phyloP scores from a whole-genome alignment of 2,113 vertebrate species.

The Sapayoa aenigma region DNA sequence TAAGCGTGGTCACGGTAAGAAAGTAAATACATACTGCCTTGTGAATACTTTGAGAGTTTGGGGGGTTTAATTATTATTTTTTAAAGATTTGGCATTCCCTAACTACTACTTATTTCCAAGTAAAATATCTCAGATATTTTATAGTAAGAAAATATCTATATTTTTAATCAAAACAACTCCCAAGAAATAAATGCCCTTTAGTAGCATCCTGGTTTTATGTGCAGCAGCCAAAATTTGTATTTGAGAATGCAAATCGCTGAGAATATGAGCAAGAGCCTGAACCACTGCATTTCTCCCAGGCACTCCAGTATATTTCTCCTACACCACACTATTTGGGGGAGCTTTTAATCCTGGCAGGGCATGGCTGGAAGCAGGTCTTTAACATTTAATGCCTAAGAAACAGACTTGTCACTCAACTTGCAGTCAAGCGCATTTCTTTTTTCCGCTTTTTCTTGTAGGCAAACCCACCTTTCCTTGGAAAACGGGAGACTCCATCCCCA shows the following conservation, averaged over 20 bases:
- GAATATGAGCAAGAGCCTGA: background rate
- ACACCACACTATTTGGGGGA: background rate
- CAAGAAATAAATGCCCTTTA: background rate
- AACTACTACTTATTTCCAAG: slow-evolving; percentile 1
- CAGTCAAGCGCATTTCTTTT: background rate
- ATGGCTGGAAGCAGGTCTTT: background rate
- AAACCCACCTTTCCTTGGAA: background rate
- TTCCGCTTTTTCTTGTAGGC: background rate
- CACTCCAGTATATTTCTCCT: background rate
- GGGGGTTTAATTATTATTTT: background rate
- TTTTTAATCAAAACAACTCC: background rate
- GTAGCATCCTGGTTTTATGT: background rate
- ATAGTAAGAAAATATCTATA: background rate
- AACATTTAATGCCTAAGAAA: slow-evolving; percentile 12
- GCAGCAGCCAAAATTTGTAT: background rate
- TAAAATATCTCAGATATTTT: background rate
- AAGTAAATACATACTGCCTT: background rate
- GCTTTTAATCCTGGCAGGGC: slow-evolving; percentile 1
- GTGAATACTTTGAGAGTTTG: background rate
- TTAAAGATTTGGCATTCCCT: background rate
- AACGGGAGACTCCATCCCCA: slow-evolving; percentile 33
- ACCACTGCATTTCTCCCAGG: slow-evolving; percentile 13
- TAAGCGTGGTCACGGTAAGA: background rate
- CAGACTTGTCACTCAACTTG: slow-evolving; percentile 21
- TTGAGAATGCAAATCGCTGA: background rate